Base-by-base conservation (phyloP, 2,797 vertebrate species). In the Protosalanx chinensis region DNA sequence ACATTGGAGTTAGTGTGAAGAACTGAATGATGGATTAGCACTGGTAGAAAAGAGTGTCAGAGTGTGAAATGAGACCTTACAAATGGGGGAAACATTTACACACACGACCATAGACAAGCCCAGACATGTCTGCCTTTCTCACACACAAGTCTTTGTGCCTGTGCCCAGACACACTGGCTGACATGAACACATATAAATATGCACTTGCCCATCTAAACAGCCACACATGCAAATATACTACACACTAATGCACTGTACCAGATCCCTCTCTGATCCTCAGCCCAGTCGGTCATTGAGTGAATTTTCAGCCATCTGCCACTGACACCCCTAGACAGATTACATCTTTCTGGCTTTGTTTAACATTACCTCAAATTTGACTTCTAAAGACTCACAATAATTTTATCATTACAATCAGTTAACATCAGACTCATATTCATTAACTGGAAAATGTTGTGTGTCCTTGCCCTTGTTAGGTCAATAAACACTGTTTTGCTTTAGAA, bases 51-150 rank as follows among this genome's bases (percentile, higher is more conserved):
- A 64, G 49, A 72, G 20, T 75, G 41, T 79, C 79, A 86, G 81
- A 64, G 76, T 62, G 68, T 84, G 82, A 85, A 81, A 84, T 83
- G 84, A 83, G 87, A 78, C 75, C 75, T 71, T 78, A 90, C 90
- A 88, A 91, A 88, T 82, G 85, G 78, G 79, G 87, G 88, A 90
- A 91, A 88, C 86, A 80, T 90, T 89, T 88, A 87, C 81, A 83
- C 81, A 74, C 69, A 23, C 69, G 27, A 56, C 58, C 49, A 61
- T 63, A 35, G 90, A 88, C 91, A 91, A 90, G 91, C 82, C 90
- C 88, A 88, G 91, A 89, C 91, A 88, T 92, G 91, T 85, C 90
- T 88, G 1, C 18, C 51, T 53, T 10, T 83, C 61, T 72, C 75
- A 81, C 74, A 84, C 76, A 85, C 83, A 82, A 46, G 41, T 46